Conservation (phyloP, 2,888 invertebrate species). For the Exephanes ischioxanthus region DNA sequence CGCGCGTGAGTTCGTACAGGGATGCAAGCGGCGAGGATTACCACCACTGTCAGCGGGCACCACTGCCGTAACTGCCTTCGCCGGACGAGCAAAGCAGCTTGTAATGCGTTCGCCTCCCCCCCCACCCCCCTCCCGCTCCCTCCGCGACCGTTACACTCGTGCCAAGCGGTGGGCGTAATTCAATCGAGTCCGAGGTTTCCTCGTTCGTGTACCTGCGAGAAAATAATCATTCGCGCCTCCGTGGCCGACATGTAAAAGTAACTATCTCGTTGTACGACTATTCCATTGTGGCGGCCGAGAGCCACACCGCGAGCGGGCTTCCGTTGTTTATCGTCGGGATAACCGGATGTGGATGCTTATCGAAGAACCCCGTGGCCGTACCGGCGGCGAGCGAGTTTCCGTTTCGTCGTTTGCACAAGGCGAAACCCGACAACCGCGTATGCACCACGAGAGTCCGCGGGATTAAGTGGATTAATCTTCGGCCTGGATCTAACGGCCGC, state of each 20-base stretch:
- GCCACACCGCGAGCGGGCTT: neutral
- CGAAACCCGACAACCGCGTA: constrained; percentile 1
- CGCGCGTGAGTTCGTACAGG: neutral
- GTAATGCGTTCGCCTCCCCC: neutral
- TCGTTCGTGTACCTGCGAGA: constrained; percentile 1
- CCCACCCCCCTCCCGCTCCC: neutral
- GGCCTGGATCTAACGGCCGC: constrained; percentile 57
- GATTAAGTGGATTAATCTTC: constrained; percentile 68
- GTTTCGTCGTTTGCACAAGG: constrained; percentile 30
- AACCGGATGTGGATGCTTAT: constrained; percentile 18
- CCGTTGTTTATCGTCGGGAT: constrained; percentile 37
- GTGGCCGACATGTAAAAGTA: constrained; percentile 1
- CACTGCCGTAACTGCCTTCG: neutral
- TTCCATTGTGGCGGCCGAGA: neutral
- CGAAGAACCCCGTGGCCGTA: neutral
- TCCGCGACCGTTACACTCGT: neutral
- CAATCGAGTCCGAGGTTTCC: constrained; percentile 28
- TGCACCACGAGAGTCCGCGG: constrained; percentile 22
- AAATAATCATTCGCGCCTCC: constrained; percentile 12
- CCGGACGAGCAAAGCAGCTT: neutral
- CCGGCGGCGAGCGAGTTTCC: constrained; percentile 7
- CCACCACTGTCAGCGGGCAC: neutral
- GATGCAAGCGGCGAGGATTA: neutral
- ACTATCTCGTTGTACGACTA: neutral
- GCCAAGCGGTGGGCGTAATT: neutral